Evolutionary conservation across 2,888 invertebrate species (phyloP), one percentile per base, ranked within the genome.

Genomic region (Lamproptera curius): DNA sequence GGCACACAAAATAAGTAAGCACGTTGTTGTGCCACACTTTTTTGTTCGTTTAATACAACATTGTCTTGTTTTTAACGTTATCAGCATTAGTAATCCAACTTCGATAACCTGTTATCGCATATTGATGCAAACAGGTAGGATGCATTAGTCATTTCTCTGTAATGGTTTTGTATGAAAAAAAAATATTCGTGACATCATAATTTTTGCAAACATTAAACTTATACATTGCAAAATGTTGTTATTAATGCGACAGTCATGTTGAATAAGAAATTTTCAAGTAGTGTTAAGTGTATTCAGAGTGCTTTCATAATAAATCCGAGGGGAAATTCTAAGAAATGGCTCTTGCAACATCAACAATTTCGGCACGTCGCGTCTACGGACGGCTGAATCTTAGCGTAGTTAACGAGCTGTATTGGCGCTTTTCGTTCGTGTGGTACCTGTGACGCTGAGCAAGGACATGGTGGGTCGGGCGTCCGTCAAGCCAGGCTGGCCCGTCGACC

Each of bases 371-470:
- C 20, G 31, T 31, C 31, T 31, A 31, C 72, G 20, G 20, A 20
- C 4, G 20, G 20, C 64, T 64, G 65, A 65, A 61, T 52, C 64
- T 20, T 20, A 6, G 20, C 20, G 20, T 20, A 20, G 3, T 5
- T 20, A 5, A 5, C 20, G 20, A 3, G 3, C 20, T 20, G 6
- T 6, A 20, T n/a, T 63, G 66, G 70, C 67, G 72, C 67, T 61
- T 42, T 47, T 61, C 53, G 47, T 59, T 14, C 23, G 20, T 20
- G 20, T 13, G 36, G 28, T 66, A 88, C 88, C 88, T 87, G 88
- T 88, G 75, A 88, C 88, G 87, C 88, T 88, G 77, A 88, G 87
- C 73, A 88, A 83, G 76, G 88, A 88, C 88, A 88, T 88, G 84
- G 64, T 85, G 84, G 75, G 81, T 70, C 75, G 73, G 65, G 67